Conservation (phyloP, 2,797 vertebrate genomes). For the Pelodytes ibericus region DNA sequence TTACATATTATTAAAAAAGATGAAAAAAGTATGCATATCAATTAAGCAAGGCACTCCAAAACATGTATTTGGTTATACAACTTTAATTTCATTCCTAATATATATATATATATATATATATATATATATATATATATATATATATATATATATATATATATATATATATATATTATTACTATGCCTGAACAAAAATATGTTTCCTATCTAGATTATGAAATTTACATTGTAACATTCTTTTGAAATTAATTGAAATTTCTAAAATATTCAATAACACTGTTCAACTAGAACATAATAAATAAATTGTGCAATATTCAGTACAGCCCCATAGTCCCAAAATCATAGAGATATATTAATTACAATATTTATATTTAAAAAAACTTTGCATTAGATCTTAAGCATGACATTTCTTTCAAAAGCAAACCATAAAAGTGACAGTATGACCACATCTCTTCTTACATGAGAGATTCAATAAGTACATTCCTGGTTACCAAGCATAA, state of each 20-base stretch:
- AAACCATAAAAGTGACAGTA: conserved; percentile 8
- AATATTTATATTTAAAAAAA: background rate
- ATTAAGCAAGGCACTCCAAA: conserved; percentile 37
- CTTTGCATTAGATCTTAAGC: conserved; percentile 12
- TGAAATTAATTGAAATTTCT: too few species aligned
- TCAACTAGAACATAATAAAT: conserved; percentile 8
- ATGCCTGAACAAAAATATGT: background rate
- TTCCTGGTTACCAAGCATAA: background rate
- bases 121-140: background rate
- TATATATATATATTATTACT: too few species aligned
- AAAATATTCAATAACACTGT: conserved; percentile 19
- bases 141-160: background rate
- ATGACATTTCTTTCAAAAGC: conserved; percentile 5
- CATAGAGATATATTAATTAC: conserved; percentile 4
- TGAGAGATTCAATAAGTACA: background rate
- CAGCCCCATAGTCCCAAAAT: background rate
- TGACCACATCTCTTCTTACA: background rate
- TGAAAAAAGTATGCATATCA: background rate
- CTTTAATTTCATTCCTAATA: background rate
- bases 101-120: background rate
- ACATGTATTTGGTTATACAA: conserved; percentile 54
- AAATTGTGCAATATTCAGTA: conserved; percentile 6
- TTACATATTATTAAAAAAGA: too few species aligned
- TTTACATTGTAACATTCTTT: background rate
- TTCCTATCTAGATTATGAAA: background rate